A percentile compares a stretch with the other conserved stretches of the same genome.
Evolutionary conservation across 2,888 invertebrate species (phyloP).

Genomic region (Trimorus sp.): DNA sequence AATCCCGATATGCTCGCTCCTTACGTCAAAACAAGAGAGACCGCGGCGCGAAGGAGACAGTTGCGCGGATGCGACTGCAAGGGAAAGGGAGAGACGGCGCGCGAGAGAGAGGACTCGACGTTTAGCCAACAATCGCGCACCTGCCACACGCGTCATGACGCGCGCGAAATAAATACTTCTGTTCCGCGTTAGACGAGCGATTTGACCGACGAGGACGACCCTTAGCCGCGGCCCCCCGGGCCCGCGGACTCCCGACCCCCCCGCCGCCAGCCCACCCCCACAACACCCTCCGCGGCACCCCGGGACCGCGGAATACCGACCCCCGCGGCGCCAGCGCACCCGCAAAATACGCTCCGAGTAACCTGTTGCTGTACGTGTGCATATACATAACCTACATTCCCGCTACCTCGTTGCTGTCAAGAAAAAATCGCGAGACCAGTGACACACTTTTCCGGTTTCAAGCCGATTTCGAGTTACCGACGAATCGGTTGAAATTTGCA

Average conservation of each 20-base stretch:
- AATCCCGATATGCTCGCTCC: neutral
- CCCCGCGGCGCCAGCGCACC: neutral
- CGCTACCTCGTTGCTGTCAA: neutral
- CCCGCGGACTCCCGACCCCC: neutral
- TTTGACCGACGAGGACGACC: neutral
- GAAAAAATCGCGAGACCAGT: slow-evolving; percentile 10
- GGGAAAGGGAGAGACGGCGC: slow-evolving; percentile 9
- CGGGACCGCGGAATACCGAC: neutral
- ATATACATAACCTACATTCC: slow-evolving; percentile 33
- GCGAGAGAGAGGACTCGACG: slow-evolving; percentile 5
- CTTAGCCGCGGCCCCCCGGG: neutral
- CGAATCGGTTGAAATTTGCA: too few relatives aligned
- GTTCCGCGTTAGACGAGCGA: slow-evolving; percentile 1
- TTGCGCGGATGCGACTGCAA: slow-evolving; percentile 14
- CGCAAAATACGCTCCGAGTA: neutral
- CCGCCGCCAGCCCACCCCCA: neutral
- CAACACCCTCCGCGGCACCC: neutral
- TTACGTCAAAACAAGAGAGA: neutral
- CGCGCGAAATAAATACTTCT: slow-evolving; percentile 40
- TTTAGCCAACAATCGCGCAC: slow-evolving; percentile 26
- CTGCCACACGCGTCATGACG: slow-evolving; percentile 55
- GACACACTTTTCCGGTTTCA: slow-evolving; percentile 11
- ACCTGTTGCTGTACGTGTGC: slow-evolving; percentile 45
- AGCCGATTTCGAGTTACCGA: neutral
- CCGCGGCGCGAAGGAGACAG: slow-evolving; percentile 1